Conservation (phyloP, 2,113 vertebrate genomes). For the Willisornis vidua region DNA sequence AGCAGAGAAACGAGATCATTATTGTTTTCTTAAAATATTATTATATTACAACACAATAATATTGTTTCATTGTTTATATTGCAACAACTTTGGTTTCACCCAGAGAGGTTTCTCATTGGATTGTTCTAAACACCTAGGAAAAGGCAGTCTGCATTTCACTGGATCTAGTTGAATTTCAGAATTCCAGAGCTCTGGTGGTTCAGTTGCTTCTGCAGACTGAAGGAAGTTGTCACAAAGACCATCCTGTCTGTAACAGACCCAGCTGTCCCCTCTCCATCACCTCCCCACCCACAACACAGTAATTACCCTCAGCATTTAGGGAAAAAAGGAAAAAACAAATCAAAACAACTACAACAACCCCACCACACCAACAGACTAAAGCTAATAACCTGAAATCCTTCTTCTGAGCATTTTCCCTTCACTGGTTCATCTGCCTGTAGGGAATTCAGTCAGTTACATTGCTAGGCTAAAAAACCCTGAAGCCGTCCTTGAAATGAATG, state of each 20-base stretch:
- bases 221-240: neutral
- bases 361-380: neutral
- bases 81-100: neutral
- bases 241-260: neutral
- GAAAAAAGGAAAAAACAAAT: neutral
- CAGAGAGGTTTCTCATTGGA: neutral
- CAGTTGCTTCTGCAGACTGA: neutral
- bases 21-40: neutral
- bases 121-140: neutral
- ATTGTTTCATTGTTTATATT: neutral
- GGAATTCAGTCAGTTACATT: slow-evolving; percentile 47
- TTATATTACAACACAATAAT: neutral
- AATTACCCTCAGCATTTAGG: neutral
- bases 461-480: slow-evolving; percentile 26
- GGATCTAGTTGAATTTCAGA: neutral
- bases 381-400: slow-evolving; percentile 1
- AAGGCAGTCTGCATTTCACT: neutral
- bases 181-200: neutral
- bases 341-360: neutral
- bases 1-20: neutral
- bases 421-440: slow-evolving; percentile 28
- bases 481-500: slow-evolving; percentile 60
- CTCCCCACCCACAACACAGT: neutral
- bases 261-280: neutral
- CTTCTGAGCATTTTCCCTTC: slow-evolving; percentile 24